Conservation (phyloP, 2,797 vertebrate species). For the Amazona finschi region DNA sequence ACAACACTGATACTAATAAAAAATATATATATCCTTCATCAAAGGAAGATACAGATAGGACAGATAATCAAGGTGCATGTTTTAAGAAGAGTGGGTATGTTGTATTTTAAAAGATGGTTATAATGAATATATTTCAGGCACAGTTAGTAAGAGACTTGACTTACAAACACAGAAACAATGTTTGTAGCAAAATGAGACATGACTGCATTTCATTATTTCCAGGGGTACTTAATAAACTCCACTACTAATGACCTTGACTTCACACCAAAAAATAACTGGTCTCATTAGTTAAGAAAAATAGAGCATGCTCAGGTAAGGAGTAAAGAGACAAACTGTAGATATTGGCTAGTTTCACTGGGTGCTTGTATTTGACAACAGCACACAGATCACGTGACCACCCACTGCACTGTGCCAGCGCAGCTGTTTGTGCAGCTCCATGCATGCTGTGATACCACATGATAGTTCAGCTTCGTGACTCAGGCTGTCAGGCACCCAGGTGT, state of each 20-base stretch:
- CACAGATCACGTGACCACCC: accelerated
- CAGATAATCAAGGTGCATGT: neutral
- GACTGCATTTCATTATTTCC: neutral
- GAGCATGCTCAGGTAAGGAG: neutral
- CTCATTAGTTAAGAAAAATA: neutral
- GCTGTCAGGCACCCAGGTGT: neutral
- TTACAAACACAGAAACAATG: neutral
- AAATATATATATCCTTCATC: neutral
- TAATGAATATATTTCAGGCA: neutral
- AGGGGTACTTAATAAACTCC: neutral
- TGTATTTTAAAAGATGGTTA: neutral
- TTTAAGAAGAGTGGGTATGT: neutral
- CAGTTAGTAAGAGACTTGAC: neutral
- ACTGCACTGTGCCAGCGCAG: neutral
- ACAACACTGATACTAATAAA: neutral
- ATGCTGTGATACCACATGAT: accelerated
- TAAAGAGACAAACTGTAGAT: neutral
- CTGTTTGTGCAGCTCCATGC: neutral
- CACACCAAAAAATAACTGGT: neutral
- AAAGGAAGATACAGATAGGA: neutral
- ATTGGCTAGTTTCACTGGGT: neutral
- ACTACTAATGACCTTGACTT: neutral
- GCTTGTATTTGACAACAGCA: neutral
- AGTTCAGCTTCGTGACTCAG: neutral
- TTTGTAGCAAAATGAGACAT: neutral